phyloP scores from a whole-genome alignment of 2,113 vertebrate species.

The Melanerpes aurifrons region DNA sequence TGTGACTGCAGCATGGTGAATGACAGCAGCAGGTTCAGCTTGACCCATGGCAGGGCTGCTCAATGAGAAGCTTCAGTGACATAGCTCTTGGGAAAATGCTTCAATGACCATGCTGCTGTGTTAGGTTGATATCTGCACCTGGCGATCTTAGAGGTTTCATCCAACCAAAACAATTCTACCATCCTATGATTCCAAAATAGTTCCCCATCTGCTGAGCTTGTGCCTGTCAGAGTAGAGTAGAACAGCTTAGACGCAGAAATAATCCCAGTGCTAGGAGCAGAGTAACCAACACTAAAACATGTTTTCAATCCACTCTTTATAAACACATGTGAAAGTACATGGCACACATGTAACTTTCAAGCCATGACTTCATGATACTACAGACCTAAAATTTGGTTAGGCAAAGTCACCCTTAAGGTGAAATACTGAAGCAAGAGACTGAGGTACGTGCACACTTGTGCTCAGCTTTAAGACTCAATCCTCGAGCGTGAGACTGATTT shows the following conservation, averaged over 20 bases:
- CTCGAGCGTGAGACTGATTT: not conserved
- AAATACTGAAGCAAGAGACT: not conserved
- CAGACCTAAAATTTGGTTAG: not conserved
- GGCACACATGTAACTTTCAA: not conserved
- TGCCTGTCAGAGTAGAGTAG: not conserved
- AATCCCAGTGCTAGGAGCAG: not conserved
- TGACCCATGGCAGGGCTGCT: no score
- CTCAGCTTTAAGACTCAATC: not conserved
- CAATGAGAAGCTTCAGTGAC: no score
- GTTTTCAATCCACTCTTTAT: not conserved
- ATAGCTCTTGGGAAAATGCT: no score
- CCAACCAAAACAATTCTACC: no score
- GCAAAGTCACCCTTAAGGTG: not conserved
- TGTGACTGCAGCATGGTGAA: no score
- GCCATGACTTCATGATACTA: not conserved
- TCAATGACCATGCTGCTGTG: no score
- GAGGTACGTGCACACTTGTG: not conserved
- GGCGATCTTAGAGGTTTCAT: no score
- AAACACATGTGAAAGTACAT: not conserved
- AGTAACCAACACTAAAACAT: not conserved
- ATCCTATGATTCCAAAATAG: not conserved
- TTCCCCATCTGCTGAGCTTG: not conserved
- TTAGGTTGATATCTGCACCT: no score
- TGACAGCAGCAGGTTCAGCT: no score
- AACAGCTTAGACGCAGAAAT: not conserved